Percentiles rank a stretch among this genome's conserved stretches.
phyloP scores from a whole-genome alignment of 2,797 vertebrate genomes.

The Limnodromus scolopaceus region DNA sequence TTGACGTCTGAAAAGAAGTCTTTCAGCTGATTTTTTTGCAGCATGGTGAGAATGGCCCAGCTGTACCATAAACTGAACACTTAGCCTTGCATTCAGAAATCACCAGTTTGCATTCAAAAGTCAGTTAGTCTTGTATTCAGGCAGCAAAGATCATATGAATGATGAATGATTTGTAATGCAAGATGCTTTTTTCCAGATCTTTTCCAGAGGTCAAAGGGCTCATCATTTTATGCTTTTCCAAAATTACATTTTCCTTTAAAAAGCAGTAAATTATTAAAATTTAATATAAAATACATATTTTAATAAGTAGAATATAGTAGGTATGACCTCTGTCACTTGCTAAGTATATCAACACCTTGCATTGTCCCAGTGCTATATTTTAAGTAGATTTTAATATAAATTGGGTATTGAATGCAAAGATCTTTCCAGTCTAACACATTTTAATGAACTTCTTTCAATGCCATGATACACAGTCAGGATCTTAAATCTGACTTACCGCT shows the following conservation, averaged over 20 bases:
- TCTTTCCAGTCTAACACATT: slow-evolving; percentile 1
- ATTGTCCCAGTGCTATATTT: not conserved
- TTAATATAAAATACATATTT: not conserved
- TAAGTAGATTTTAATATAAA: slow-evolving; percentile 33
- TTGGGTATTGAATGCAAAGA: not conserved
- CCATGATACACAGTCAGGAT: not conserved
- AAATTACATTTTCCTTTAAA: slow-evolving; percentile 21
- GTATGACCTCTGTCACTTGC: not conserved
- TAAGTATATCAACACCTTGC: not conserved
- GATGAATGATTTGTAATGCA: slow-evolving; percentile 44
- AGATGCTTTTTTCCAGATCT: not conserved
- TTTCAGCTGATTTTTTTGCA: slow-evolving; percentile 22
- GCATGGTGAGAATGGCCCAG: slow-evolving; percentile 52
- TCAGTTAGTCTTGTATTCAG: slow-evolving; percentile 53
- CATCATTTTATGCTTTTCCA: not conserved
- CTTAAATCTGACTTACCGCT: not conserved
- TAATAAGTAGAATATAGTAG: not conserved
- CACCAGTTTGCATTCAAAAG: slow-evolving; percentile 45
- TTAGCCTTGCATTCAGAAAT: slow-evolving; percentile 58
- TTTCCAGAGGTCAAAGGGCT: not conserved
- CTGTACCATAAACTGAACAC: slow-evolving; percentile 48
- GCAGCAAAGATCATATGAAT: slow-evolving; percentile 55
- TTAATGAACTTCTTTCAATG: slow-evolving; percentile 2
- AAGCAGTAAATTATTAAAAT: slow-evolving; percentile 41
- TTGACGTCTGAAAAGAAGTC: slow-evolving; percentile 39